These are phyloP conservation scores for Euura saliciscinereae DNA, from an alignment of 1,140 invertebrate genomes.

Conservation along the genomic window DNA sequence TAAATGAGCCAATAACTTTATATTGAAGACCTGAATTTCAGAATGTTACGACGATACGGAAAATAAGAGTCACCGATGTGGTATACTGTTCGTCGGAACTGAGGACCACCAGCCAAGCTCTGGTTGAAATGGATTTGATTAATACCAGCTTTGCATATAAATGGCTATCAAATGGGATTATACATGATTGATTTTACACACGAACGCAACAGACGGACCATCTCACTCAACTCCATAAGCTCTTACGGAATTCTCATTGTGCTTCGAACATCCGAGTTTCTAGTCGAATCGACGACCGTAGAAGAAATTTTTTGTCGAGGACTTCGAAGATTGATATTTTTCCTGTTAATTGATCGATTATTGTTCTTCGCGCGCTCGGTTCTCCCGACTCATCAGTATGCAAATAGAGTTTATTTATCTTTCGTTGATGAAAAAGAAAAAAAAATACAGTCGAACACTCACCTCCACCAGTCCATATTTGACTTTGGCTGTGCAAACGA, in stretches of 20 bases:
- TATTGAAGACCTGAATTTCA: background rate
- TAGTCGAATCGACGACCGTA: too few relatives aligned
- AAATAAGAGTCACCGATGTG: background rate
- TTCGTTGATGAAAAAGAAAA: constrained; percentile 11
- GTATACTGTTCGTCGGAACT: background rate
- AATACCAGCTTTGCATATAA: constrained; percentile 19
- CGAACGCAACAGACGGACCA: background rate
- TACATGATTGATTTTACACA: constrained; percentile 10
- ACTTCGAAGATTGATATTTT: too few relatives aligned
- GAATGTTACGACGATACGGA: background rate
- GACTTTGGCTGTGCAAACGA: constrained; percentile 69
- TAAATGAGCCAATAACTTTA: too few relatives aligned
- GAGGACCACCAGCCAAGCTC: background rate
- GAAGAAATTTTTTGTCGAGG: too few relatives aligned
- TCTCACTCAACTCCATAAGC: constrained; percentile 19
- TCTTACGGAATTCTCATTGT: constrained; percentile 36
- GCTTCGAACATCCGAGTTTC: background rate
- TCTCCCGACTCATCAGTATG: too few relatives aligned
- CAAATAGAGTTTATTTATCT: background rate
- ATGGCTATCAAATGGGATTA: constrained; percentile 8
- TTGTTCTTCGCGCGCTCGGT: background rate
- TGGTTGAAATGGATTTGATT: constrained; percentile 8
- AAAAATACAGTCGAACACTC: constrained; percentile 24
- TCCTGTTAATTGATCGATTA: too few relatives aligned
- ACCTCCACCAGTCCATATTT: constrained; percentile 71